Conservation (phyloP, 35 echinoderm and acorn worm species). For the Heliocidaris erythrogramma region DNA sequence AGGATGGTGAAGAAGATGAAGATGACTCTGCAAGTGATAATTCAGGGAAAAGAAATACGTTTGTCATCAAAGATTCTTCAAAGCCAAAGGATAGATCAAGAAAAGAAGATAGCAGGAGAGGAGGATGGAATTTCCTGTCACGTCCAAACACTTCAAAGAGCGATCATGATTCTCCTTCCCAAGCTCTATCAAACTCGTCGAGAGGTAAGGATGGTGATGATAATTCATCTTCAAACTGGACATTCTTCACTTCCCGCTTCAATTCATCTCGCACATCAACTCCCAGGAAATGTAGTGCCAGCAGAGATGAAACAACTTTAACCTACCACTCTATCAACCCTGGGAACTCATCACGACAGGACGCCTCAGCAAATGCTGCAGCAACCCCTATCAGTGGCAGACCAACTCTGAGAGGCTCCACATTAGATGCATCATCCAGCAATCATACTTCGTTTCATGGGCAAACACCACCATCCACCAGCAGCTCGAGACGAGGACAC, state of each 20-base stretch:
- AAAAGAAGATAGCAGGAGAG: neutral
- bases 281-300: neutral
- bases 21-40: conserved; percentile 19
- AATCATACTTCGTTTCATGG: conserved; percentile 30
- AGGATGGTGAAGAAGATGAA: conserved; percentile 23
- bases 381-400: conserved; percentile 35
- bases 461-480: neutral
- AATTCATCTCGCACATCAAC: conserved; percentile 42
- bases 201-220: neutral
- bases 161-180: neutral
- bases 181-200: neutral
- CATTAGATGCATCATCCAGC: neutral
- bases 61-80: neutral
- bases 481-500: neutral
- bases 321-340: conserved; percentile 18
- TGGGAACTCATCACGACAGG: neutral
- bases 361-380: neutral
- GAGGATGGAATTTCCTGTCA: neutral
- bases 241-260: conserved; percentile 8
- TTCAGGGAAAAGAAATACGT: neutral
- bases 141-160: neutral
- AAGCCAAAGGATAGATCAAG: neutral
- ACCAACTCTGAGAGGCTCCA: neutral
- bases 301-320: neutral
- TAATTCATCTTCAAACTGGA: neutral